These are phyloP conservation scores for Tanypteryx hageni DNA, from an alignment of 2,888 invertebrate species.

Conservation along the genomic window DNA sequence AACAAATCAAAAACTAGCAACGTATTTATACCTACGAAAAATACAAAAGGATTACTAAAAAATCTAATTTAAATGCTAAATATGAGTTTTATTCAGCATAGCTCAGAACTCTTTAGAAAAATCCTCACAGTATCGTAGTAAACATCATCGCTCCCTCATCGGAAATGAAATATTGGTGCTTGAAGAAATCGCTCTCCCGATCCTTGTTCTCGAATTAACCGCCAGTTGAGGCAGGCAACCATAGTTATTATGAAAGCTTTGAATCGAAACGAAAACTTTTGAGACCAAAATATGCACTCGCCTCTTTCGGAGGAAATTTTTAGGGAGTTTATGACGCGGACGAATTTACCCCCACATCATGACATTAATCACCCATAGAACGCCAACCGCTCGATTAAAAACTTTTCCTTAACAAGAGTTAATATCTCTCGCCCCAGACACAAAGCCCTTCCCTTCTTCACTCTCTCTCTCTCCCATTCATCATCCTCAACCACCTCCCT, in stretches of 20 bases:
- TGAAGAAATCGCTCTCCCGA: too few relatives aligned
- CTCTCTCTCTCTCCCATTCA: background rate
- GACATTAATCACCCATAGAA: conserved; percentile 24
- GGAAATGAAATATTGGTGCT: too few relatives aligned
- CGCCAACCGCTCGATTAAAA: conserved; percentile 24
- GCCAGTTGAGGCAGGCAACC: background rate
- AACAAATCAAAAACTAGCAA: too few relatives aligned
- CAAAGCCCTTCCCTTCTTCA: background rate
- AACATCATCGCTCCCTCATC: too few relatives aligned
- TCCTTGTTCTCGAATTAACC: background rate
- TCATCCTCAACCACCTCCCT: background rate
- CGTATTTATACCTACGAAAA: too few relatives aligned
- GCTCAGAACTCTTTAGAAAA: too few relatives aligned
- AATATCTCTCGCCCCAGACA: conserved; percentile 5
- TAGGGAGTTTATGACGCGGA: background rate
- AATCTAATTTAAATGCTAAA: too few relatives aligned
- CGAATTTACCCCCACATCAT: conserved; percentile 19
- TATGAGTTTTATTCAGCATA: too few relatives aligned
- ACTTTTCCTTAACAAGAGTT: conserved; percentile 5
- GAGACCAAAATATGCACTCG: background rate
- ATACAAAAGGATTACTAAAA: too few relatives aligned
- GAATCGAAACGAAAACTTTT: conserved; percentile 14
- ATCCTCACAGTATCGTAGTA: too few relatives aligned
- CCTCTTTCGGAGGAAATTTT: background rate
- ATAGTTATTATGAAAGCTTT: background rate